Evolutionary conservation across 1,140 invertebrate genomes (phyloP).

Genomic region (Centruroides sculpturatus): DNA sequence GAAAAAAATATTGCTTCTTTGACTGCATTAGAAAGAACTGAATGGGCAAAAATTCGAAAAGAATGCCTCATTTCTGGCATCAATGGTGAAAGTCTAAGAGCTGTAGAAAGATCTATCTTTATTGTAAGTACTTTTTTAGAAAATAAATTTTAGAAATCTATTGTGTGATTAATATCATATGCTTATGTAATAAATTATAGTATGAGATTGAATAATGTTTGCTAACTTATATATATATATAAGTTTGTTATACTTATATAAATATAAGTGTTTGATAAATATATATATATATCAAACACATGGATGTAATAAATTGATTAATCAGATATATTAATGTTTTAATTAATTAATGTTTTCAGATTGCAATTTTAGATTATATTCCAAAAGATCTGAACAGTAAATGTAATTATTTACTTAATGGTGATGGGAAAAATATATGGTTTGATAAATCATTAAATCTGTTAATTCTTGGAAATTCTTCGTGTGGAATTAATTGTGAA

Average conservation of each 20-base stretch:
- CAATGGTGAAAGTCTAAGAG: slow-evolving; percentile 32
- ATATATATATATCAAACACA: too few species aligned
- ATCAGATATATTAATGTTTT: neutral
- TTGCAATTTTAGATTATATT: slow-evolving; percentile 25
- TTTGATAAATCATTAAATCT: slow-evolving; percentile 36
- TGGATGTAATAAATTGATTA: too few species aligned
- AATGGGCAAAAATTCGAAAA: slow-evolving; percentile 32
- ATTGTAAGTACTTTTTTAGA: slow-evolving; percentile 26
- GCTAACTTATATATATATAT: too few species aligned
- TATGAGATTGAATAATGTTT: too few species aligned
- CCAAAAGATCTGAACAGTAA: slow-evolving; percentile 28
- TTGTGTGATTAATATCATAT: too few species aligned
- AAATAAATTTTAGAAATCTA: neutral
- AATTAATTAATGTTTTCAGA: slow-evolving; percentile 19
- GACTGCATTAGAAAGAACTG: slow-evolving; percentile 31
- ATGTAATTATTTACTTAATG: slow-evolving; percentile 32
- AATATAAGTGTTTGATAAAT: too few species aligned
- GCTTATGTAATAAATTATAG: too few species aligned
- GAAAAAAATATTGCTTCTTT: slow-evolving; percentile 30
- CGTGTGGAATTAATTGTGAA: slow-evolving; percentile 41
- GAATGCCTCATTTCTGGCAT: slow-evolving; percentile 30
- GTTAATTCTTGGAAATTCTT: slow-evolving; percentile 32
- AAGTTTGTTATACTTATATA: too few species aligned
- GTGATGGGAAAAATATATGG: slow-evolving; percentile 33
- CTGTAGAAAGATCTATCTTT: slow-evolving; percentile 32